Base-by-base conservation (phyloP, 2,888 invertebrate species). In the Ceriagrion tenellum region DNA sequence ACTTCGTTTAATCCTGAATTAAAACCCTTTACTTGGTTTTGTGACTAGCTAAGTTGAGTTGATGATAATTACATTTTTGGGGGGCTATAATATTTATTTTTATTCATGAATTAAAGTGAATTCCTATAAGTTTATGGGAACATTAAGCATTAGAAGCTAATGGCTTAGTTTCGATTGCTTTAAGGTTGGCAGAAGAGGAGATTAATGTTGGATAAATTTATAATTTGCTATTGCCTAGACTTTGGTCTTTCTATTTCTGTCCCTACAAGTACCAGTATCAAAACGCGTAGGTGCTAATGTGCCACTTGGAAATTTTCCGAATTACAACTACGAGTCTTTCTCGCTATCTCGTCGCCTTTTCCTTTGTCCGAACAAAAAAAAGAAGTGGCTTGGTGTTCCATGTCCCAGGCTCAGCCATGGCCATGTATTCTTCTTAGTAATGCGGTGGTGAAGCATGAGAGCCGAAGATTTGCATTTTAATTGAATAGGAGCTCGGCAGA, bases 401-500 rank as follows among this genome's bases (percentile, higher is more conserved):
- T 81, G 81, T 81, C 81, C 16, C 81, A 10, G 8, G 69, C 69
- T 10, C 12, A n/a, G 30, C 30, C 35, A 13, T 13, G 13, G 16
- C 35, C 35, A 81, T 35, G 81, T 81, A 81, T 81, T 69, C n/a
- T 69, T 35, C 35, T 81, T 35, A 3, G 30, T 81, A 30, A 81
- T 81, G 81, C 35, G 16, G 81, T 16, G 35, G 81, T 18, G 81
- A 81, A 81, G 81, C 30, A 35, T 35, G 35, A 35, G 35, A n/a
- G 81, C 81, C 35, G 30, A 81, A 81, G 81, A 81, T 81, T 81
- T 81, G 81, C 81, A 81, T 81, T 81, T 81, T 81, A 81, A 81
- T 81, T 81, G 81, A 81, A 81, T 35, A 81, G 81, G 12, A 81
- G 81, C 81, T 81, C 35, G 8, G 81, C 81, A 81, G 81, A 35